Evolutionary conservation across 2,113 vertebrate species (phyloP).

Genomic region (Microcebus griseorufus): DNA sequence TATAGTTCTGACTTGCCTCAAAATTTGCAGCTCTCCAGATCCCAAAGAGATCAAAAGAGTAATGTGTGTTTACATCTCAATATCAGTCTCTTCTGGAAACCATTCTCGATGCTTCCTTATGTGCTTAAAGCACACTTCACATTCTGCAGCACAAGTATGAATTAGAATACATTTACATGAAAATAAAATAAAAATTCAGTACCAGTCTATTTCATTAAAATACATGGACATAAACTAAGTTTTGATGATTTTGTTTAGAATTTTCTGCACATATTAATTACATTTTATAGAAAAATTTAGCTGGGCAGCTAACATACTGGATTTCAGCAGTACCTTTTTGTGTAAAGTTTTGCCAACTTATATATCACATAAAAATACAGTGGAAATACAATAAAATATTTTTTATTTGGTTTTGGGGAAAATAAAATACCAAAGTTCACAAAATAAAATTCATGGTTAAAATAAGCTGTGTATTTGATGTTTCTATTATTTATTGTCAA

Average conservation of each 20-base stretch:
- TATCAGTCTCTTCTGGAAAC: not conserved
- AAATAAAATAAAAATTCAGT: slow-evolving; percentile 1
- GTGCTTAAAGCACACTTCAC: slow-evolving; percentile 15
- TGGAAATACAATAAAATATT: not conserved
- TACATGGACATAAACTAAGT: not conserved
- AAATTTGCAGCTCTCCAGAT: slow-evolving; percentile 1
- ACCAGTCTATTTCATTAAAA: slow-evolving; percentile 10
- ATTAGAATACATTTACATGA: slow-evolving; percentile 30
- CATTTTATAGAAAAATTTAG: not conserved
- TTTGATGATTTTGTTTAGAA: not conserved
- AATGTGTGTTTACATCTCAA: not conserved
- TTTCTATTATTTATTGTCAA: not conserved
- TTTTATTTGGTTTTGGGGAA: not conserved
- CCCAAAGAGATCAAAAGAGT: not conserved
- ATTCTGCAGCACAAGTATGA: not conserved
- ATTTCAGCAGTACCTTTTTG: not conserved
- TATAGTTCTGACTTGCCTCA: not conserved
- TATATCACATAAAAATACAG: not conserved
- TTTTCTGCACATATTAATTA: not conserved
- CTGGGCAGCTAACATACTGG: not conserved
- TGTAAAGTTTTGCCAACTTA: not conserved
- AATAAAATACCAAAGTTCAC: not conserved
- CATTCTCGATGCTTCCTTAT: not conserved
- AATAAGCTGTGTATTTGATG: not conserved
- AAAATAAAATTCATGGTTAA: not conserved